Percentiles rank a stretch among this genome's conserved stretches.
These are phyloP conservation scores for Ostrea denselamellosa DNA, from an alignment of 1,140 invertebrate genomes.

Conservation along the genomic window DNA sequence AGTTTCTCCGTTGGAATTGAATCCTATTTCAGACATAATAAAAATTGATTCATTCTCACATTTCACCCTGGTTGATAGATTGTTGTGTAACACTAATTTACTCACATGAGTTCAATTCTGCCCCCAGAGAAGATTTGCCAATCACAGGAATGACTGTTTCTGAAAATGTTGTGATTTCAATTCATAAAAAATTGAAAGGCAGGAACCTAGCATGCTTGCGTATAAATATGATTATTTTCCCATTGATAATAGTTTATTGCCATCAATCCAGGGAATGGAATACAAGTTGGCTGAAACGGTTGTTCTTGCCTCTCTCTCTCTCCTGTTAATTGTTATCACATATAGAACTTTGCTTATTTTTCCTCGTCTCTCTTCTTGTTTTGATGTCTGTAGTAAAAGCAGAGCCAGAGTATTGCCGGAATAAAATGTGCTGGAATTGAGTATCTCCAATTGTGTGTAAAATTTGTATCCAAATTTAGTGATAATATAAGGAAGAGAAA, in stretches of 20 bases:
- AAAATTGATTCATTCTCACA: not conserved
- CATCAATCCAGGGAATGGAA: not conserved
- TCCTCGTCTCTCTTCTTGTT: not conserved
- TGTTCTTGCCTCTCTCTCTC: not conserved
- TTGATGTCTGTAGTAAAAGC: not conserved
- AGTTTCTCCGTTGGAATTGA: not conserved
- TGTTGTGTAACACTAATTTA: not conserved
- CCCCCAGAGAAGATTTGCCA: not conserved
- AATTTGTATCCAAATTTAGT: not conserved
- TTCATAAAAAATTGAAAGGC: not conserved
- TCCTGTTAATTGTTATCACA: conserved; percentile 4
- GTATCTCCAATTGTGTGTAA: not conserved
- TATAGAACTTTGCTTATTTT: not conserved
- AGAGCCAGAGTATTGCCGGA: not conserved
- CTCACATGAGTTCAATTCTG: not conserved
- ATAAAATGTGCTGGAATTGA: not conserved
- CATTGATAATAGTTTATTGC: conserved; percentile 21
- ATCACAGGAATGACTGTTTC: not conserved
- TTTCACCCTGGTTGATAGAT: not conserved
- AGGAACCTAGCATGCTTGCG: not conserved
- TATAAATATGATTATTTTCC: conserved; percentile 33
- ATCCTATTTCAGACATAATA: not conserved
- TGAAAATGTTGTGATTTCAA: conserved; percentile 9
- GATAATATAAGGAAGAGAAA: conserved; percentile 20
- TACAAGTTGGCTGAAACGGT: not conserved